phyloP scores from a whole-genome alignment of 2,888 invertebrate species.

The Cantharis lateralis region DNA sequence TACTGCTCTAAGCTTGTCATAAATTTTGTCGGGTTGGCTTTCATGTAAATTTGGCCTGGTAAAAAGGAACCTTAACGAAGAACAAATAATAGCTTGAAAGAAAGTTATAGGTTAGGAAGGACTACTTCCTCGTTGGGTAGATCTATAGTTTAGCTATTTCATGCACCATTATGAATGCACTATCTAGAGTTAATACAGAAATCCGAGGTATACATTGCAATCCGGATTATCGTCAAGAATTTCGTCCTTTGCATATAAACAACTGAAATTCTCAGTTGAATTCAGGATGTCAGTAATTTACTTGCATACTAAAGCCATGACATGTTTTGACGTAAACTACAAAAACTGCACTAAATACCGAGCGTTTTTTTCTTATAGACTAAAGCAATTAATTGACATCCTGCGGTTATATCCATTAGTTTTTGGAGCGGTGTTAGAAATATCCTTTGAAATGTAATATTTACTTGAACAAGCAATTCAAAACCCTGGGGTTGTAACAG shows the following conservation, averaged over 20 bases:
- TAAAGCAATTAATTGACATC: background rate
- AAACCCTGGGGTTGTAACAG: constrained; percentile 8
- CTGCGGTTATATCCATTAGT: background rate
- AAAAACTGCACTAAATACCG: background rate
- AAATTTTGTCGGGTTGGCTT: background rate
- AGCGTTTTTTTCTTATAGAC: background rate
- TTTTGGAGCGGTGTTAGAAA: background rate
- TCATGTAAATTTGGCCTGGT: no score
- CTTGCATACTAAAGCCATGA: background rate
- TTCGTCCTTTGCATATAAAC: background rate
- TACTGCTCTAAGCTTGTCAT: background rate
- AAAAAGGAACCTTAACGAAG: background rate
- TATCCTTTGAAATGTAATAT: background rate
- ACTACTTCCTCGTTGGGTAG: no score
- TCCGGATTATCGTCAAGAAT: background rate
- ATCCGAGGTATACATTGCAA: background rate
- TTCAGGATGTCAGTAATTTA: background rate
- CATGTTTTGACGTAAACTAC: background rate
- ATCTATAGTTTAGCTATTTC: no score
- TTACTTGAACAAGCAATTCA: background rate
- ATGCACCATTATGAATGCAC: background rate
- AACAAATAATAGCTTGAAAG: background rate
- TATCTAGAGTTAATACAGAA: background rate
- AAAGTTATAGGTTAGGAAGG: background rate
- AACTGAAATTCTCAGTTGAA: background rate